Percentiles rank a stretch among this genome's conserved stretches.
phyloP scores from a whole-genome alignment of 2,888 invertebrate species.

The Phalangium opilio region DNA sequence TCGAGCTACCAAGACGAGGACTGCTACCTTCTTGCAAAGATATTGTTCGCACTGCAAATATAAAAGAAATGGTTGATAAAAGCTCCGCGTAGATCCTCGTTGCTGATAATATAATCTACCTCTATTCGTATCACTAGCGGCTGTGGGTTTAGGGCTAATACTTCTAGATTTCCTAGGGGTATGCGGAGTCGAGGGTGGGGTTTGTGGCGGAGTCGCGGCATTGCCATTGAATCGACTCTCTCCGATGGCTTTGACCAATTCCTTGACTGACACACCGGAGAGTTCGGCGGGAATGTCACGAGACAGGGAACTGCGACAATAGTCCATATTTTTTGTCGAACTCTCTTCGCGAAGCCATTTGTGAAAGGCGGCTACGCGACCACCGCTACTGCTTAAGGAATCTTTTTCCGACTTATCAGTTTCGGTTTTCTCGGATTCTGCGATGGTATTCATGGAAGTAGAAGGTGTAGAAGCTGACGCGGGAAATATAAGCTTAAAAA shows the following conservation, averaged over 20 bases:
- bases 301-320: slow-evolving; percentile 4
- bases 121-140: neutral
- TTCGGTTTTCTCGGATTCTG: slow-evolving; percentile 16
- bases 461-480: slow-evolving; percentile 12
- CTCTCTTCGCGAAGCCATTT: slow-evolving; percentile 13
- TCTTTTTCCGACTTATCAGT: slow-evolving; percentile 10
- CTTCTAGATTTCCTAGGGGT: slow-evolving; percentile 26
- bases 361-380: slow-evolving; percentile 13
- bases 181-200: slow-evolving; percentile 39
- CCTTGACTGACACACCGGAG: slow-evolving; percentile 51
- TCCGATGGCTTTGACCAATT: slow-evolving; percentile 54
- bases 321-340: slow-evolving; percentile 6
- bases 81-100: too few relatives aligned
- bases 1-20: slow-evolving; percentile 13
- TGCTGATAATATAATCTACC: too few relatives aligned
- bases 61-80: too few relatives aligned
- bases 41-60: too few relatives aligned
- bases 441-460: slow-evolving; percentile 15
- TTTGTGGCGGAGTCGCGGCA: slow-evolving; percentile 52
- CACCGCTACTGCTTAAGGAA: slow-evolving; percentile 7
- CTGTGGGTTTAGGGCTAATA: slow-evolving; percentile 25
- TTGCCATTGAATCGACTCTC: slow-evolving; percentile 64
- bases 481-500: too few relatives aligned
- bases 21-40: neutral
- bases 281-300: slow-evolving; percentile 37